Base-by-base conservation (phyloP, 2,888 invertebrate genomes). In the Desoria tigrina region DNA sequence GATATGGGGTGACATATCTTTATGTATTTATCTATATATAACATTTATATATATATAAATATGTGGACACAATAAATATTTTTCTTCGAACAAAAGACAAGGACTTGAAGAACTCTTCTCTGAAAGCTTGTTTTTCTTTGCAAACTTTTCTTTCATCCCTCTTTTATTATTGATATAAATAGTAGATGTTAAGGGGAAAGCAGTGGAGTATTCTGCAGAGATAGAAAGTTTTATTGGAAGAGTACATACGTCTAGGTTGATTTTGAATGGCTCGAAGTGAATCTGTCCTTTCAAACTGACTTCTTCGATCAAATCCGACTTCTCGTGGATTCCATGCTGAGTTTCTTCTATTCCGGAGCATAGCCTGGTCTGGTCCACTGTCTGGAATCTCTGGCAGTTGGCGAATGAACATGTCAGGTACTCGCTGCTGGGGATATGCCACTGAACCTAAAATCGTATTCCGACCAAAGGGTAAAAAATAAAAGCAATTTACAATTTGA, bases 251-350 rank as follows among this genome's bases (percentile, higher is more conserved):
- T 71, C 72, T 72, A 45, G 62, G 65, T 55, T 72, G 76, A 66
- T 73, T 73, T 65, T 60, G 61, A 65, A 76, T 76, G 57, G 74
- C 71, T 66, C 74, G 66, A 45, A 76, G 73, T 27, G 76, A 76
- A 54, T 76, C 76, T 21, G 73, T 76, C 61, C 76, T 54, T 63
- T 76, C 73, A 63, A 76, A 76, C 56, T 76, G 74, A 61, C 66
- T 54, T 37, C 76, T 61, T 42, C 74, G 61, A 64, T 74, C 74
- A 57, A 68, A 74, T 50, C 73, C 72, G 56, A 74, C 63, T 72
- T 76, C 76, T 58, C 76, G 49, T n/a, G 76, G 74, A 64, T 71
- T 76, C 74, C 74, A 76, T 2, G 74, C 73, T 11, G 72, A 51
- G 51, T 51, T 51, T 51, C 76, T 51, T 58, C 76, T 45, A 65